Base-by-base conservation (phyloP, 1,140 invertebrate genomes). In the Cryptotermes secundus region DNA sequence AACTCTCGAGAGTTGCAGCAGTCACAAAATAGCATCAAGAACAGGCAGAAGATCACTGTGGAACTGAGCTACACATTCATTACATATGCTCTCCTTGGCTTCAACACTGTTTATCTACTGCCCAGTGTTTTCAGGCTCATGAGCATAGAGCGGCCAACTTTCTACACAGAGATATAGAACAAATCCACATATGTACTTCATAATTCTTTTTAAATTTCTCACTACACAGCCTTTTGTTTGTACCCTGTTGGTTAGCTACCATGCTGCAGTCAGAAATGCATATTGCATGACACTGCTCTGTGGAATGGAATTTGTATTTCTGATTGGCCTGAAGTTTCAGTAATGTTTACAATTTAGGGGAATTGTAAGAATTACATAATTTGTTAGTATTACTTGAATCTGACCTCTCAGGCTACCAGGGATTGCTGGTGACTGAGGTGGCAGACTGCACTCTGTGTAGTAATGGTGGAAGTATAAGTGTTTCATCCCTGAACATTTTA, bases 41-140 rank as follows among this genome's bases (percentile, higher is more conserved):
- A 94, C 88, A 93, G 85, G 88, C 92, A 93, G 85, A 95, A 95
- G 89, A 92, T 93, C 79, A 91, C 94, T 85, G 94, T 97, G 10
- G 96, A 97, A 88, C 90, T 97, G 83, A 92, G 94, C 83, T 95
- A 95, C 87, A 97, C 96, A 89, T 97, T 95, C 88, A 90, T 97
- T 59, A 93, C 93, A 81, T 96, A 95, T 88, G 92, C 92, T 34
- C 91, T 94, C 86, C 93, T 97, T 81, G 96, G 96, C 26, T 92
- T 96, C 88, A 94, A 94, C 89, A 94, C 94, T 6, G 91, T 95
- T 12, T 96, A 94, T 89, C 87, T 95, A n/a, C 91, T 96, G 85
- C 96, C 97, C 9, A 93, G 93, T 86, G 90, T 96, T 10, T 97
- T 97, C 89, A 90, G 93, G 79, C 89, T 94, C 82, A 89, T 97